Base-by-base conservation (phyloP, 2,113 vertebrate species). In the Halcyon malimbica region DNA sequence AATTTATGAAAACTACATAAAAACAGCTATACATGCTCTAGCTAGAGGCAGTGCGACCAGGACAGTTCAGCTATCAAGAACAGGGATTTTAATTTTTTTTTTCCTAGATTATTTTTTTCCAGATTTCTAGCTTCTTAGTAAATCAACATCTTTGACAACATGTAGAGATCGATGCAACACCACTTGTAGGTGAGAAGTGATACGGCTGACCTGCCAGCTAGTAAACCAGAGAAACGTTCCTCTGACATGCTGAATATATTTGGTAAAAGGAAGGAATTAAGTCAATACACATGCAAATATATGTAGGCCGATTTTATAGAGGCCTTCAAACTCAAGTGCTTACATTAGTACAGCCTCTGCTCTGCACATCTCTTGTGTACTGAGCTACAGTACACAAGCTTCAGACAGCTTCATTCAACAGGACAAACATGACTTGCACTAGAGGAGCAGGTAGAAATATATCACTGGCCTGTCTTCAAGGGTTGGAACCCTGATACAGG, bases 311-410 rank as follows among this genome's bases (percentile, higher is more conserved):
- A 35, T 82, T 85, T 89, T 91, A 92, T 4, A 83, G n/a, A 68
- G 80, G 86, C 35, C 86, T 75, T 84, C 7, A 3, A 44, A 94
- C 48, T 84, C 83, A 15, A 89, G 83, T 35, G 83, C 87, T 93
- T 92, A 91, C 94, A 93, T 93, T 95, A 93, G 83, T 79, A 79
- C 54, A 94, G 96, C 77, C 94, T 82, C 46, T 26, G 28, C 54
- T 71, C 81, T 69, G 77, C 57, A 59, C 69, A 73, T 64, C 87
- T 74, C 54, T 18, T 93, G 85, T 80, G 84, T 83, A 35, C 68
- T 51, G 24, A 51, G 50, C 50, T 51, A 51, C 24, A 24, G 24
- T 51, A 51, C 85, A 75, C 3, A 54, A 69, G 75, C 87, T 76
- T 23, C 87, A 76, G 92, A 87, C 84, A 67, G 67, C 94, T 94